Conservation (phyloP, 2,113 vertebrate genomes). For the Cephalopholis sonnerati region DNA sequence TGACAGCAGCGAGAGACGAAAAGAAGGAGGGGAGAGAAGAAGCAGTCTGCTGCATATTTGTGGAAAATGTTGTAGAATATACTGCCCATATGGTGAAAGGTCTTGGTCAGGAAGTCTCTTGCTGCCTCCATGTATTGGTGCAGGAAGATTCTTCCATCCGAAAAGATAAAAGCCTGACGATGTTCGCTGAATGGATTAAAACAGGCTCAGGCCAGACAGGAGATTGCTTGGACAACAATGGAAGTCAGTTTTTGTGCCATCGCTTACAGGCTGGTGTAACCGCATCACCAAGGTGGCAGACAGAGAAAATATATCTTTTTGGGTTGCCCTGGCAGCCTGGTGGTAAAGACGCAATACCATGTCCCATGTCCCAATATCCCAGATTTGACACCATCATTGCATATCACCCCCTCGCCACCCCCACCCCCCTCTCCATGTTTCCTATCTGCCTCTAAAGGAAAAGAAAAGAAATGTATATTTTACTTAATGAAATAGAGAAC, state of each 20-base stretch:
- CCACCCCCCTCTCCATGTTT: background rate
- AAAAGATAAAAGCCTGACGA: background rate
- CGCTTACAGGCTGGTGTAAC: background rate
- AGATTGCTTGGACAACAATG: background rate
- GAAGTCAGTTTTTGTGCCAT: background rate
- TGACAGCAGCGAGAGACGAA: constrained; percentile 9
- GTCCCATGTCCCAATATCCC: too few species aligned
- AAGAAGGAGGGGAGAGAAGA: background rate
- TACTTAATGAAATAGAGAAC: background rate
- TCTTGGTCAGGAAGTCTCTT: background rate
- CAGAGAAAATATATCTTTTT: background rate
- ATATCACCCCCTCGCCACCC: background rate
- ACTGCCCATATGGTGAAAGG: background rate
- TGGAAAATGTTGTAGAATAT: background rate
- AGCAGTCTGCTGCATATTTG: background rate
- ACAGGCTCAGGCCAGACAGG: background rate
- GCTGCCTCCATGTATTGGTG: background rate
- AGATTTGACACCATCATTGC: background rate
- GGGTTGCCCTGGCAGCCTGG: background rate
- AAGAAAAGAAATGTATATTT: background rate
- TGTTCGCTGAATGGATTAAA: background rate
- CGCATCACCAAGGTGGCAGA: background rate
- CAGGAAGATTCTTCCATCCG: background rate
- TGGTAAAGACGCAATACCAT: too few species aligned
- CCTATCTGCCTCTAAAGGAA: background rate